phyloP scores from a whole-genome alignment of 2,113 vertebrate species.

The Noturus placidus region DNA sequence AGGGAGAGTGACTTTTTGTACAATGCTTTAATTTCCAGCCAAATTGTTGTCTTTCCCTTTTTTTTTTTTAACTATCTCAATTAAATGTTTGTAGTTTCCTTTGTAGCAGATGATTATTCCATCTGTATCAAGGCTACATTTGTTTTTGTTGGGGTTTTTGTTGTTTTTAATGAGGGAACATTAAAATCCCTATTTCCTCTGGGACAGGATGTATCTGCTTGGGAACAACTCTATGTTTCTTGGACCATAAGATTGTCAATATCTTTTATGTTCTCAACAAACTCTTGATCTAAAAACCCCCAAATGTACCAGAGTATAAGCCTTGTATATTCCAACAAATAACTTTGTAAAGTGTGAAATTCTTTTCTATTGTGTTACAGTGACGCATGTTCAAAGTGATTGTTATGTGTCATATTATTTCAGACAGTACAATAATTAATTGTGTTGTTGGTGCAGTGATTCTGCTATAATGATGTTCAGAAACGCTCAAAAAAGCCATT shows the following conservation, averaged over 20 bases:
- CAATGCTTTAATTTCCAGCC: not conserved
- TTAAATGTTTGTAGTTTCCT: not conserved
- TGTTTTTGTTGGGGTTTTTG: not conserved
- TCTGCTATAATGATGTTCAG: not conserved
- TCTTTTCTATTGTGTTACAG: not conserved
- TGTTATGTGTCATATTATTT: not conserved
- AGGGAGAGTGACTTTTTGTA: not conserved
- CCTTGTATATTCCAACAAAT: not conserved
- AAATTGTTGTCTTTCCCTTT: not conserved
- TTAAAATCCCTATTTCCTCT: not conserved
- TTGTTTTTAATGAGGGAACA: not conserved
- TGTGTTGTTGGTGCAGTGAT: not conserved
- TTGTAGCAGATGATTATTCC: not conserved
- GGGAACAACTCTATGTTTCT: not conserved
- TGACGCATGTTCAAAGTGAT: not conserved
- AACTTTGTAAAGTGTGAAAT: not conserved
- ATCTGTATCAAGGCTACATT: not conserved
- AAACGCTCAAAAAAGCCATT: not conserved
- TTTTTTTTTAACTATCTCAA: not conserved
- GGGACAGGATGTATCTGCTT: not conserved
- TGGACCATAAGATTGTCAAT: not conserved
- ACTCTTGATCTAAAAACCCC: not conserved
- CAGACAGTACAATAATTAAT: not conserved
- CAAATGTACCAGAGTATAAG: not conserved
- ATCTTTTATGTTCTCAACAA: not conserved